Conservation (phyloP, 1,140 invertebrate species). For the Harpegnathos saltator region DNA sequence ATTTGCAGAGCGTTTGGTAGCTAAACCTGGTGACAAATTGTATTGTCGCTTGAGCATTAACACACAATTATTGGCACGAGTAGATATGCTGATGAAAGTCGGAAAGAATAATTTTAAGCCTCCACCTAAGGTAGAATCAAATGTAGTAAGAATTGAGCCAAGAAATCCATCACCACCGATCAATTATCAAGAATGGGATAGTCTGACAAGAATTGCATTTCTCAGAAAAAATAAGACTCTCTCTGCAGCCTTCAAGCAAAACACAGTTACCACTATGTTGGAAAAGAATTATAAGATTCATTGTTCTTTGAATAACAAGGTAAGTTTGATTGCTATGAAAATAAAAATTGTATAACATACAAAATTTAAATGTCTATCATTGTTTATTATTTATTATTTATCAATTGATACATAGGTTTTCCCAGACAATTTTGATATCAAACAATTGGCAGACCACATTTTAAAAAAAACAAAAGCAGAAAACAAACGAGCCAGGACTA, state of each 20-base stretch:
- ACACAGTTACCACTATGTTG: conserved; percentile 92
- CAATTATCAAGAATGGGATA: conserved; percentile 99
- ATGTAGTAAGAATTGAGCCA: conserved; percentile 99
- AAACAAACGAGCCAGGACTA: conserved; percentile 94
- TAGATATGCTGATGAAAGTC: conserved; percentile 99
- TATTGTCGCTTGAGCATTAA: conserved; percentile 99
- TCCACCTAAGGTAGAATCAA: conserved; percentile 99
- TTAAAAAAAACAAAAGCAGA: conserved; percentile 89
- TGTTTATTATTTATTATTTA: conserved; percentile 28
- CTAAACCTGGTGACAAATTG: conserved; percentile 98
- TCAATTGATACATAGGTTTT: conserved; percentile 87
- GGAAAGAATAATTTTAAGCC: conserved; percentile 99
- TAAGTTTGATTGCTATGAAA: conserved; percentile 82
- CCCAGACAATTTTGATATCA: conserved; percentile 94
- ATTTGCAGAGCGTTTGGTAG: conserved; percentile 98
- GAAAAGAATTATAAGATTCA: conserved; percentile 97
- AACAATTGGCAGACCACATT: conserved; percentile 92
- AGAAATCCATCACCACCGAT: conserved; percentile 98
- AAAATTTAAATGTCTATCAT: conserved; percentile 26
- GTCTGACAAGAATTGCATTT: conserved; percentile 97
- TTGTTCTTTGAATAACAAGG: conserved; percentile 95
- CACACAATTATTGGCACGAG: conserved; percentile 97
- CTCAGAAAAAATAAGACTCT: conserved; percentile 98
- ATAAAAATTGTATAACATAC: neutral
- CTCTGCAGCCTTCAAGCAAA: conserved; percentile 93